Conservation (phyloP, 1,140 invertebrate genomes). For the Coenobita brevimanus region DNA sequence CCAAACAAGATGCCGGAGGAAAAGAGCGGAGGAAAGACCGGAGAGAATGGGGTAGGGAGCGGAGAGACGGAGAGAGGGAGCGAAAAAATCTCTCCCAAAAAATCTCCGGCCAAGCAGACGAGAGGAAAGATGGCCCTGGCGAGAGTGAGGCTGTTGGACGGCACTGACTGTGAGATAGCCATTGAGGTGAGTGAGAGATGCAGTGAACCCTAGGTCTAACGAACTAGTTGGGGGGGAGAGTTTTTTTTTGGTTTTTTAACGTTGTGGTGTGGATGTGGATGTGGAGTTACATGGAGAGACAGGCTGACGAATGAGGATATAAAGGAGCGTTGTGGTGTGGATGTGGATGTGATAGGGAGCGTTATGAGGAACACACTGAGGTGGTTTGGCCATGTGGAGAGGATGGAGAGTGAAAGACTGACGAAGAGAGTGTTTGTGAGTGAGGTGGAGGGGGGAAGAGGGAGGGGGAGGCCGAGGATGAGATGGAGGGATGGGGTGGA, state of each 20-base stretch:
- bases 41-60: conserved; percentile 39
- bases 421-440: background rate
- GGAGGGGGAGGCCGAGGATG: no score
- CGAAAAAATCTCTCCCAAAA: background rate
- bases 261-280: no score
- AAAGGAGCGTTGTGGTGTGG: no score
- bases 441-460: background rate
- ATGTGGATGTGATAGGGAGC: no score
- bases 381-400: no score
- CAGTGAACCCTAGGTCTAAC: background rate
- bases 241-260: background rate
- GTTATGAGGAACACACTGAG: no score
- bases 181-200: conserved; percentile 23
- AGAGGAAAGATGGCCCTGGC: conserved; percentile 47
- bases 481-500: no score
- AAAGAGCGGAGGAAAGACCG: conserved; percentile 8
- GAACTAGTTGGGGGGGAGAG: background rate
- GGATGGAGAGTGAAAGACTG: no score
- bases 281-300: no score
- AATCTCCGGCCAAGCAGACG: conserved; percentile 32
- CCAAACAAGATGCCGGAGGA: conserved; percentile 47
- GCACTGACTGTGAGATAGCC: conserved; percentile 25
- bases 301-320: no score
- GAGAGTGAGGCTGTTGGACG: conserved; percentile 36
- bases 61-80: background rate